phyloP scores from a whole-genome alignment of 2,888 invertebrate species.

The Agrilus cyanescens region DNA sequence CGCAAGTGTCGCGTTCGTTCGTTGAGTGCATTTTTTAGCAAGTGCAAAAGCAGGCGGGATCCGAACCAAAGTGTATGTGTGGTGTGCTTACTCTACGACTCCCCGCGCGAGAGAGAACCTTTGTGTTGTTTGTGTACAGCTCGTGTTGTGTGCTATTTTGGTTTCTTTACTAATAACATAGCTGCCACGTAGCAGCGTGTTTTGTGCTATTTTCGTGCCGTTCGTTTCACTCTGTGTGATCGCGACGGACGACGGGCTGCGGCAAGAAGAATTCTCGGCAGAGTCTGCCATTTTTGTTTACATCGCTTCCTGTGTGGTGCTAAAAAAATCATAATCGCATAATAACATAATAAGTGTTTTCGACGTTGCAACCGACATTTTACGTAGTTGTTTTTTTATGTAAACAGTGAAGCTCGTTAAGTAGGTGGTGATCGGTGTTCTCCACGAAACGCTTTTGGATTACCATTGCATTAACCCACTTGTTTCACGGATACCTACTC shows the following conservation, averaged over 20 bases:
- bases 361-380: too few relatives aligned
- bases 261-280: conserved; percentile 6
- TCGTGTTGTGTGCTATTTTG: conserved; percentile 21
- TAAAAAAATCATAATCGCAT: too few relatives aligned
- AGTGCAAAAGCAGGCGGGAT: conserved; percentile 11
- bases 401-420: too few relatives aligned
- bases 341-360: too few relatives aligned
- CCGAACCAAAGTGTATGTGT: conserved; percentile 11
- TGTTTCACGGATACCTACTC: too few relatives aligned
- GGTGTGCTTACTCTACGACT: conserved; percentile 23
- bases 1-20: conserved; percentile 8
- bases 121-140: conserved; percentile 20
- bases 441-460: too few relatives aligned
- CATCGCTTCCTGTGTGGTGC: conserved; percentile 2
- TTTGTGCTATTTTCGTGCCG: conserved; percentile 22
- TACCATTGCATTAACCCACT: too few relatives aligned
- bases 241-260: conserved; percentile 3
- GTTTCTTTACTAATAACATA: conserved; percentile 16
- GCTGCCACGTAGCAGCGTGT: conserved; percentile 22
- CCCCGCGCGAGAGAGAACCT: conserved; percentile 13
- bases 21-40: conserved; percentile 11
- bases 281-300: conserved; percentile 11
- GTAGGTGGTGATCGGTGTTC: too few relatives aligned
- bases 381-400: too few relatives aligned
- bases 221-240: conserved; percentile 17